Evolutionary conservation across 2,113 vertebrate species (phyloP).

Genomic region (Grus americana): DNA sequence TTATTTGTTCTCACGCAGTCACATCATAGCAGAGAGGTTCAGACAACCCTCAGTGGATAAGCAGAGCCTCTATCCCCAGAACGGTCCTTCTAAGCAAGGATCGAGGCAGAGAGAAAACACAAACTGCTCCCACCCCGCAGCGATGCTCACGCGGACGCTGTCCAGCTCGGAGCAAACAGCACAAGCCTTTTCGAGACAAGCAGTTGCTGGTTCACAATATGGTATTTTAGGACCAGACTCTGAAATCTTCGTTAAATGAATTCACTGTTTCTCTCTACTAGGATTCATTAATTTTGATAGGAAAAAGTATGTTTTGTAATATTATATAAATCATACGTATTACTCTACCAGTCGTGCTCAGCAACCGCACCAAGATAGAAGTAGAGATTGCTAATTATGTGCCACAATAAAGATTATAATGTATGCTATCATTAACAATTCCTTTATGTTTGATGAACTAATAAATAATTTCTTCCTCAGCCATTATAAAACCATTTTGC

Average conservation of each 20-base stretch:
- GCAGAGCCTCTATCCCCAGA: not conserved
- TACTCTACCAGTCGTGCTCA: not conserved
- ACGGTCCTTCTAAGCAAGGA: not conserved
- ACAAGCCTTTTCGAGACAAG: not conserved
- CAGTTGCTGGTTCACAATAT: not conserved
- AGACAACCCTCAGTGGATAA: not conserved
- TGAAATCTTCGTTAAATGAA: not conserved
- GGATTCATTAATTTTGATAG: not conserved
- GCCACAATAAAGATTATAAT: constrained; percentile 46
- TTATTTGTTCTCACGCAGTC: not conserved
- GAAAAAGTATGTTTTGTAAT: not conserved
- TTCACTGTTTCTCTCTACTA: not conserved
- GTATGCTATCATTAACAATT: constrained; percentile 39
- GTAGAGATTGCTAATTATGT: constrained; percentile 41
- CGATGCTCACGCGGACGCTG: fast-evolving
- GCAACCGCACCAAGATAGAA: not conserved
- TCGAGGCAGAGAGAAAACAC: fast-evolving
- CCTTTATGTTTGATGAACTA: constrained; percentile 53
- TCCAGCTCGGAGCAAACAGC: fast-evolving
- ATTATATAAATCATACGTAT: constrained; percentile 15
- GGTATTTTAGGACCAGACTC: not conserved
- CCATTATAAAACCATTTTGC: constrained; percentile 58
- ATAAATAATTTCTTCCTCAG: constrained; percentile 62
- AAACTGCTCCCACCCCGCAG: not conserved
- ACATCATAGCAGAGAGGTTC: not conserved